phyloP scores from a whole-genome alignment of 1,140 invertebrate genomes.

The Cotesia typhae region DNA sequence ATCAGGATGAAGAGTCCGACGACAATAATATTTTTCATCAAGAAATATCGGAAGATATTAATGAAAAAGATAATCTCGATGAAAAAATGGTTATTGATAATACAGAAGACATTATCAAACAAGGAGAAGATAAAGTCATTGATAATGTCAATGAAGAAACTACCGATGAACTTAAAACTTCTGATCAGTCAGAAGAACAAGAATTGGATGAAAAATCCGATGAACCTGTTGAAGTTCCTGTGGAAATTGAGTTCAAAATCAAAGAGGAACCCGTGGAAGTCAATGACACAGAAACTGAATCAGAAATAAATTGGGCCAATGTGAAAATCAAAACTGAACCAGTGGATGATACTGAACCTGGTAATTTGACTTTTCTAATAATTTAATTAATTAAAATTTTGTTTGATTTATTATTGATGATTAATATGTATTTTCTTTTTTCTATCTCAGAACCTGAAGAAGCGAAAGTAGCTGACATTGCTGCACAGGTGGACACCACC shows the following conservation, averaged over 20 bases:
- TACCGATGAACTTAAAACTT: conserved; percentile 18
- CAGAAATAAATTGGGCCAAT: conserved; percentile 47
- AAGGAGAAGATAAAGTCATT: conserved; percentile 11
- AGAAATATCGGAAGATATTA: conserved; percentile 44
- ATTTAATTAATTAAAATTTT: neutral
- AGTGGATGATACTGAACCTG: conserved; percentile 67
- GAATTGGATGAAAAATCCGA: neutral
- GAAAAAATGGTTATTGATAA: conserved; percentile 13
- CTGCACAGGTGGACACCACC: conserved; percentile 68
- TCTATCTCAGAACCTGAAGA: conserved; percentile 57
- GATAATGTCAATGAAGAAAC: conserved; percentile 49
- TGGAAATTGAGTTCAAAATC: conserved; percentile 68
- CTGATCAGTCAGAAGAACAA: neutral
- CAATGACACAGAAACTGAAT: conserved; percentile 41
- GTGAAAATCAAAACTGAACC: conserved; percentile 71
- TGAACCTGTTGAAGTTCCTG: conserved; percentile 16
- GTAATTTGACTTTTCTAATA: conserved; percentile 54
- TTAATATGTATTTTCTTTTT: conserved; percentile 33
- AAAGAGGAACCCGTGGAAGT: conserved; percentile 64
- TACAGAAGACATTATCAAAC: neutral
- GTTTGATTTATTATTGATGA: neutral
- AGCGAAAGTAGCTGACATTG: conserved; percentile 53
- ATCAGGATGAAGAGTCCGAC: conserved; percentile 42
- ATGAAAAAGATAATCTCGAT: conserved; percentile 30
- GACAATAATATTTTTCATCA: conserved; percentile 61